Evolutionary conservation across 2,888 invertebrate genomes (phyloP).

Genomic region (Adela reaumurella): DNA sequence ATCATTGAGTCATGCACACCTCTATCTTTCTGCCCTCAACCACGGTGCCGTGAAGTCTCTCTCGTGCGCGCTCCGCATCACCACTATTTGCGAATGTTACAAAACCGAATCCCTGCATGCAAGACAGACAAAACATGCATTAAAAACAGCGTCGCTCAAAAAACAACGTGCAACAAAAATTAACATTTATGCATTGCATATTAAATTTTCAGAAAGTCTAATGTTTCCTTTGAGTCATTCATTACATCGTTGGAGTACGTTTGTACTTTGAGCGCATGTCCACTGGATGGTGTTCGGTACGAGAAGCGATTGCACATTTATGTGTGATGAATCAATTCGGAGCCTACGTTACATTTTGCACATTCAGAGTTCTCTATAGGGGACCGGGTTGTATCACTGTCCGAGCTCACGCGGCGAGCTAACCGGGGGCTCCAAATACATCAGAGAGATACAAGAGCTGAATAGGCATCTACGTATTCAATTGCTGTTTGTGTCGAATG

Average conservation of each 20-base stretch:
- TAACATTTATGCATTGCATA: conserved; percentile 62
- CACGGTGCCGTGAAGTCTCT: conserved; percentile 99
- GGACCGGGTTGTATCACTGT: neutral
- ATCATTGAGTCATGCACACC: conserved; percentile 91
- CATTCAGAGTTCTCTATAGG: too few species aligned
- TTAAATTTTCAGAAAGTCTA: conserved; percentile 33
- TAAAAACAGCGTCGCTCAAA: conserved; percentile 79
- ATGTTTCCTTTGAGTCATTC: conserved; percentile 27
- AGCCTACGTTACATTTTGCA: too few species aligned
- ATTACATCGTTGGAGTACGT: conserved; percentile 47
- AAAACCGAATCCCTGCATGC: conserved; percentile 99
- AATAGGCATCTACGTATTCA: too few species aligned
- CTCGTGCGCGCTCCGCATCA: conserved; percentile 99
- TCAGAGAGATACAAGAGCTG: too few species aligned
- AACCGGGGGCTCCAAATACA: too few species aligned
- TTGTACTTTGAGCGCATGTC: conserved; percentile 51
- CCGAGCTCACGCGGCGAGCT: neutral
- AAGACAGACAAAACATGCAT: conserved; percentile 95
- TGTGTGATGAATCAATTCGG: neutral
- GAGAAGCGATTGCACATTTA: neutral
- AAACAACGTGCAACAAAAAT: conserved; percentile 75
- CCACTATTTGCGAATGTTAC: conserved; percentile 99
- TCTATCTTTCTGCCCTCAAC: conserved; percentile 99
- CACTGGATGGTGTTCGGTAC: neutral
- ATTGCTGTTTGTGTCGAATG: neutral